These are phyloP conservation scores for Capromys pilorides DNA, from an alignment of 2,797 vertebrate species.

Conservation along the genomic window DNA sequence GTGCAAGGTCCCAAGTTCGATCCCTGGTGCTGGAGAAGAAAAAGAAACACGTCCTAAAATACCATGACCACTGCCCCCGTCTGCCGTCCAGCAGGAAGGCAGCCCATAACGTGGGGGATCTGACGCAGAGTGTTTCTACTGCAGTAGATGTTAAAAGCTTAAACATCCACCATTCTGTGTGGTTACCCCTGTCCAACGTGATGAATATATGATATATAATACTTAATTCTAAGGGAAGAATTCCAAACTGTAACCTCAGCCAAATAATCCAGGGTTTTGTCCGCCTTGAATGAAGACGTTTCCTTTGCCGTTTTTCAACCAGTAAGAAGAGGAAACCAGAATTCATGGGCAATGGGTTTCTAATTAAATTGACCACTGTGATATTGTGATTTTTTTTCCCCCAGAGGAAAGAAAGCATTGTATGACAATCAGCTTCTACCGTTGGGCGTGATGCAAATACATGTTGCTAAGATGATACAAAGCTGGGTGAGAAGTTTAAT, in stretches of 20 bases:
- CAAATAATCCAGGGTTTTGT: no score
- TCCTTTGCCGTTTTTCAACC: neutral
- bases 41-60: no score
- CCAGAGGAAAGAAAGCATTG: no score
- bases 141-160: no score
- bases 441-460: neutral
- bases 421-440: neutral
- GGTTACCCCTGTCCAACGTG: neutral
- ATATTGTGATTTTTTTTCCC: no score
- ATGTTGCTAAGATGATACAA: neutral
- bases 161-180: neutral
- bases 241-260: no score
- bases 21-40: no score
- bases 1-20: no score
- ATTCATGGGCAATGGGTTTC: neutral
- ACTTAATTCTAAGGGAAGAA: no score
- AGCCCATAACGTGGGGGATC: no score
- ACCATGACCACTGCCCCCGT: neutral
- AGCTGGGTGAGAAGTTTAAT: neutral
- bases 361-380: neutral
- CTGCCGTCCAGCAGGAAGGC: rapidly evolving
- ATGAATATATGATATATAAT: no score
- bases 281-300: neutral
- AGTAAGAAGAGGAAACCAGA: neutral
- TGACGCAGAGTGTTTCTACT: neutral